Evolutionary conservation across 2,113 vertebrate genomes (phyloP), one percentile per base, ranked within the genome.

Genomic region (Myiopsitta monachus): DNA sequence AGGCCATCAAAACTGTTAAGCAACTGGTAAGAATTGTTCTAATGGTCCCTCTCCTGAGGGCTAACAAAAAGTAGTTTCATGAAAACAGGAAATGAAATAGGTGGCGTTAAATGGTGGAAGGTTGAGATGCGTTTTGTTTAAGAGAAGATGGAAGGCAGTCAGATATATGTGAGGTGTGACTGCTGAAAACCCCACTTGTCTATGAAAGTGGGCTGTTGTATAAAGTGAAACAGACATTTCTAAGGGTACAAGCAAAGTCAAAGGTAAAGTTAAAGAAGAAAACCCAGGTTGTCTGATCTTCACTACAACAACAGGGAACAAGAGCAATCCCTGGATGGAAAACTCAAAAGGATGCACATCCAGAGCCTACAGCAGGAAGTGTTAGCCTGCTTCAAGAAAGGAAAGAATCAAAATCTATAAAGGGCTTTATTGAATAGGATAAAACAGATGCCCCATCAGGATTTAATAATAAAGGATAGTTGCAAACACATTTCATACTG

Each of bases 391-490:
- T 94, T 55, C 63, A 92, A 92, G 90, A 94, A 84, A 74, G 57
- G 41, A 85, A 92, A 89, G 49, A 86, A 85, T 64, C 67, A 82
- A 96, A 89, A 68, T 88, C 76, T 85, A 16, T 66, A 66, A 87
- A 94, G 94, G 80, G 64, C 36, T 92, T 90, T 70, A 89, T 27
- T 95, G 80, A 95, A 94, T 81, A 73, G 84, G 39, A 76, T 82
- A 59, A 92, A 95, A 87, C 28, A 94, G 90, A 93, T 80, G 84
- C 31, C 83, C 69, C 93, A 97, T 96, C 76, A 96, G 88, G 91
- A 97, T 30, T 96, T 96, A 97, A 96, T 97, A 94, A 89, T 51
- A 76, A 84, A 66, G 36, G 62, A 76, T 41, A 92, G 66, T 57
- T 94, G 78, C 81, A 96, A 92, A 84, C 77, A 87, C 47, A 79